These are phyloP conservation scores for Hiodon tergisus DNA, from an alignment of 2,113 vertebrate genomes.

Conservation along the genomic window DNA sequence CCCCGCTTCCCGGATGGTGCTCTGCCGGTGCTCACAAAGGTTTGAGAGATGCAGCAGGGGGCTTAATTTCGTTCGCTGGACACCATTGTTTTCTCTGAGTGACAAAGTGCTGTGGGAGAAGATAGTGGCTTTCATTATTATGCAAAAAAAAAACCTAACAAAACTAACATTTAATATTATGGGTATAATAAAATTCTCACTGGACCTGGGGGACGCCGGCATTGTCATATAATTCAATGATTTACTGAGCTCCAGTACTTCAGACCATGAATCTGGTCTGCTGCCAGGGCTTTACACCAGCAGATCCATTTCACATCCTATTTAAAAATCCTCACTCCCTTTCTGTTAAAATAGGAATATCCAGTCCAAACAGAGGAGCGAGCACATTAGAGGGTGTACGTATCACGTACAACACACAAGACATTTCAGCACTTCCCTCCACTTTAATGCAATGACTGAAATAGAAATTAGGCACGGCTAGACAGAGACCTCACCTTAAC, in stretches of 20 bases:
- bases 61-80: background rate
- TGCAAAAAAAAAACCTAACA: background rate
- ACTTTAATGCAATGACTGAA: too few relatives aligned
- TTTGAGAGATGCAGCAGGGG: background rate
- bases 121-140: background rate
- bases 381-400: background rate
- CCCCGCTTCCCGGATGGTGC: too few relatives aligned
- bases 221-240: background rate
- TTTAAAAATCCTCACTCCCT: conserved; percentile 10
- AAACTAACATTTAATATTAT: background rate
- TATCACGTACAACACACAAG: background rate
- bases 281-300: background rate
- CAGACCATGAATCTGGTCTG: conserved; percentile 2
- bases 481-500: too few relatives aligned
- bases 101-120: background rate
- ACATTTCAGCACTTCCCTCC: background rate
- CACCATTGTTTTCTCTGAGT: background rate
- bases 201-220: background rate
- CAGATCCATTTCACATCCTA: conserved; percentile 13
- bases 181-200: background rate
- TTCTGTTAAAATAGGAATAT: conserved; percentile 8
- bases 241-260: background rate
- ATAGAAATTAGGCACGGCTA: too few relatives aligned
- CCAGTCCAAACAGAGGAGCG: background rate
- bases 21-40: too few relatives aligned